Base-by-base conservation (phyloP, 2,113 vertebrate genomes). In the Dicerorhinus sumatrensis region DNA sequence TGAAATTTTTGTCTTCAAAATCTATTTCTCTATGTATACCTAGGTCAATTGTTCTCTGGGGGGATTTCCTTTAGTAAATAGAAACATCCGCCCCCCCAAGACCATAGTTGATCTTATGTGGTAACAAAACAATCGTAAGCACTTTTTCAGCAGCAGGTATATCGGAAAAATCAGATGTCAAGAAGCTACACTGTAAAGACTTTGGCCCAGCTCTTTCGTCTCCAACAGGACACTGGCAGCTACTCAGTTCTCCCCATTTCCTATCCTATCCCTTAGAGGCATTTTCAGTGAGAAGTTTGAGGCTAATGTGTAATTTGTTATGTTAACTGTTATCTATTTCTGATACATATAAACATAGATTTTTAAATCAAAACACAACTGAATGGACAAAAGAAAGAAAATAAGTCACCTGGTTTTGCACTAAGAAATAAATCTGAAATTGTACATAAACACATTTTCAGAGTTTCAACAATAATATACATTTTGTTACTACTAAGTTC, bases 91-190 rank as follows among this genome's bases (percentile, higher is more conserved):
- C 2, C 97, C 25, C 36, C 29, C 1, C 97, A 97, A 16, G 36
- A 95, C 42, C 76, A 89, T 16, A 86, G 91, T 76, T 94, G 75
- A 42, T 93, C 93, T 95, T 94, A 98, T 5, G 42, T 29, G 93
- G 94, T 92, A 94, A 91, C 97, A 42, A 67, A 94, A 42, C 62
- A 96, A 9, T 77, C 94, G 83, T 95, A 92, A 91, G 94, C 36
- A 72, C 48, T 95, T 62, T 96, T 97, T 39, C 77, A 97, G n/a
- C 56, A 96, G 83, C 58, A 94, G 58, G 90, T 29, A 70, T 96
- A 51, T 79, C 79, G 48, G 39, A 85, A 69, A 82, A 97, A 94
- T 80, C 91, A 96, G 94, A 97, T 75, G 25, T 33, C 23, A 91
- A 54, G 29, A 96, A 67, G 31, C 27, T 79, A 9, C 3, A 25